phyloP scores from a whole-genome alignment of 2,113 vertebrate species.

The Oriolus oriolus region DNA sequence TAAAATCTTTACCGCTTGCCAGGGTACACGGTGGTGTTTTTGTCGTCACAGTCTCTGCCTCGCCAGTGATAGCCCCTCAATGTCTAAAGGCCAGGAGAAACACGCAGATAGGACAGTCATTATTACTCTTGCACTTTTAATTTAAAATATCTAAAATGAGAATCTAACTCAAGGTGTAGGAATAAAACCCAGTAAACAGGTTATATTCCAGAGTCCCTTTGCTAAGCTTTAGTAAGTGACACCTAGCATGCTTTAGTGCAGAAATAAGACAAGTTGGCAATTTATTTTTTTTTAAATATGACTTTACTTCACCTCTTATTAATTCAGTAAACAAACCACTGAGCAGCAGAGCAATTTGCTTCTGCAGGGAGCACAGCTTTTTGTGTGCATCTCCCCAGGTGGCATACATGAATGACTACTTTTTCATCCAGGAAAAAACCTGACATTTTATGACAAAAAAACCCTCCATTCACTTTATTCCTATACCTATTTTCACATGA shows the following conservation, averaged over 20 bases:
- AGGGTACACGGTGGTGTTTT: constrained; percentile 42
- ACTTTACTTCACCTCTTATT: constrained; percentile 21
- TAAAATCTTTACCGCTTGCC: constrained; percentile 70
- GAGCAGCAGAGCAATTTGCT: constrained; percentile 30
- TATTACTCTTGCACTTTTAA: not conserved
- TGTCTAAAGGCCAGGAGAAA: constrained; percentile 56
- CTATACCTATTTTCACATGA: not conserved
- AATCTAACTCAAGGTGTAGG: not conserved
- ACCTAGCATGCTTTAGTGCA: not conserved
- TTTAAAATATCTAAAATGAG: constrained; percentile 50
- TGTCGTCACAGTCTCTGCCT: constrained; percentile 75
- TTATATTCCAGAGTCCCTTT: not conserved
- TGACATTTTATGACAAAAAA: not conserved
- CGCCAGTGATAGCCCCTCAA: constrained; percentile 78
- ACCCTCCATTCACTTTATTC: not conserved
- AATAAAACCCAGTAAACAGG: not conserved
- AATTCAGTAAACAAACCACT: constrained; percentile 37
- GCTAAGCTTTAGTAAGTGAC: not conserved
- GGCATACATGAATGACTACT: not conserved
- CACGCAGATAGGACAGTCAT: not conserved
- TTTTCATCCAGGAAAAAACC: not conserved
- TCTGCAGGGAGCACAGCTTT: constrained; percentile 8
- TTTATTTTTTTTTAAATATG: not conserved
- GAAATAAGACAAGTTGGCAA: constrained; percentile 11
- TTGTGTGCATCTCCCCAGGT: not conserved